Percentiles rank a stretch among this genome's conserved stretches.
These are phyloP conservation scores for Drosophila prolongata DNA, from an alignment of 2,888 invertebrate species.

Conservation along the genomic window DNA sequence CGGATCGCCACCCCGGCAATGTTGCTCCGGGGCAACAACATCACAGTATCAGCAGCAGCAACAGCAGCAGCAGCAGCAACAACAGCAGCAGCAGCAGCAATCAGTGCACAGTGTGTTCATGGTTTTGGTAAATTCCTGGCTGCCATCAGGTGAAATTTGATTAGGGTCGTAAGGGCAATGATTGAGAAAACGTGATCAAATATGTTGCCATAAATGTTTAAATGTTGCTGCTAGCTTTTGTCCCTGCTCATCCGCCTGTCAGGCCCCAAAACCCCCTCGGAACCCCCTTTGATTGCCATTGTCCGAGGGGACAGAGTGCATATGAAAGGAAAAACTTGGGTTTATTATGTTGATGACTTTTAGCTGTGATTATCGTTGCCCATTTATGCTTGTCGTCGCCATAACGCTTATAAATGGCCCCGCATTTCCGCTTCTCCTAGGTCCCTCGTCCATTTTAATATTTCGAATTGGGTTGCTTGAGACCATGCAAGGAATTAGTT, in stretches of 20 bases:
- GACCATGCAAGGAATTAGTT: slow-evolving; percentile 22
- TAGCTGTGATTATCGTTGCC: slow-evolving; percentile 71
- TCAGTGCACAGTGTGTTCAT: slow-evolving; percentile 78
- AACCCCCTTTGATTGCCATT: slow-evolving; percentile 40
- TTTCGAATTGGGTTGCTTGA: slow-evolving; percentile 18
- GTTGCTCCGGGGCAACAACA: slow-evolving; percentile 34
- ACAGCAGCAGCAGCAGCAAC: slow-evolving; percentile 41
- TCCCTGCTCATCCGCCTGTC: slow-evolving; percentile 23
- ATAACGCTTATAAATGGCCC: slow-evolving; percentile 36
- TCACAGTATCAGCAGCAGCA: slow-evolving; percentile 4
- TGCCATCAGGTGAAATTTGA: slow-evolving; percentile 83
- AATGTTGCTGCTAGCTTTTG: slow-evolving; percentile 69
- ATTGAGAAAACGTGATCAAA: slow-evolving; percentile 83
- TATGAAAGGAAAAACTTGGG: slow-evolving; percentile 63
- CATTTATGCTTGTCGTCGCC: slow-evolving; percentile 61
- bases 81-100: slow-evolving; percentile 47
- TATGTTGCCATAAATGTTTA: slow-evolving; percentile 79
- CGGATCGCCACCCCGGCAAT: slow-evolving; percentile 39
- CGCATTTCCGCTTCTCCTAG: slow-evolving; percentile 21
- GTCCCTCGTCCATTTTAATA: slow-evolving; percentile 6
- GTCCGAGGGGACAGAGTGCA: slow-evolving; percentile 58
- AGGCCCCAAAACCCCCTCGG: slow-evolving; percentile 3
- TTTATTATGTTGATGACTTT: slow-evolving; percentile 77
- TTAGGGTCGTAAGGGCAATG: slow-evolving; percentile 82
- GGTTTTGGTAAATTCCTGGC: slow-evolving; percentile 67